Percentiles rank a stretch among this genome's conserved stretches.
Conservation (phyloP, 1,140 invertebrate genomes). For the Dendrolimus punctatus region DNA sequence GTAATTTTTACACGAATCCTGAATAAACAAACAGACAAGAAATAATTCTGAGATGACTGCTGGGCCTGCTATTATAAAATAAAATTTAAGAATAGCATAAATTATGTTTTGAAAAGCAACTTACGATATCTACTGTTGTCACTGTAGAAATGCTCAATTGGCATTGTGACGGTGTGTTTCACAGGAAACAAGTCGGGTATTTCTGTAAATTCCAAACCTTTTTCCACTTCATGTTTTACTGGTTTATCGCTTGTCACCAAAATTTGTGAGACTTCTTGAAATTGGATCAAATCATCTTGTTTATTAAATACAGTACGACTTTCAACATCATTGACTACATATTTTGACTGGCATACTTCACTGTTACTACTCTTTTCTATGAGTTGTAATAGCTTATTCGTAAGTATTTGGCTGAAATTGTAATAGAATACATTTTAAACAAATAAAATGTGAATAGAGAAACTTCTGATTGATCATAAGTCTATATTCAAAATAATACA, state of each 20-base stretch:
- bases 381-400: slow-evolving; percentile 80
- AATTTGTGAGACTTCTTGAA: slow-evolving; percentile 76
- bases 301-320: slow-evolving; percentile 74
- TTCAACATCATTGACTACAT: slow-evolving; percentile 73
- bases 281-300: slow-evolving; percentile 76
- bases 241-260: slow-evolving; percentile 77
- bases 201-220: slow-evolving; percentile 48
- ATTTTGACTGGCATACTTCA: slow-evolving; percentile 70
- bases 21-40: too few species aligned
- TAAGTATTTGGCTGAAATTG: slow-evolving; percentile 77
- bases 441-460: too few species aligned
- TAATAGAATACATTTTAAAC: neutral
- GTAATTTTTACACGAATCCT: too few species aligned
- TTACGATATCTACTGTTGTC: slow-evolving; percentile 80
- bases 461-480: too few species aligned
- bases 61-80: neutral
- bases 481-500: too few species aligned
- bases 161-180: slow-evolving; percentile 78
- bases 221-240: slow-evolving; percentile 72
- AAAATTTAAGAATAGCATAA: too few species aligned
- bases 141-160: slow-evolving; percentile 76
- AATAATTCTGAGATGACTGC: too few species aligned
- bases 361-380: slow-evolving; percentile 76
- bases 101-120: slow-evolving; percentile 35
- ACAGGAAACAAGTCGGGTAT: slow-evolving; percentile 83